Evolutionary conservation across 1,140 invertebrate genomes (phyloP), one percentile per base, ranked within the genome.

Genomic region (Mycetomoellerius zeteki): DNA sequence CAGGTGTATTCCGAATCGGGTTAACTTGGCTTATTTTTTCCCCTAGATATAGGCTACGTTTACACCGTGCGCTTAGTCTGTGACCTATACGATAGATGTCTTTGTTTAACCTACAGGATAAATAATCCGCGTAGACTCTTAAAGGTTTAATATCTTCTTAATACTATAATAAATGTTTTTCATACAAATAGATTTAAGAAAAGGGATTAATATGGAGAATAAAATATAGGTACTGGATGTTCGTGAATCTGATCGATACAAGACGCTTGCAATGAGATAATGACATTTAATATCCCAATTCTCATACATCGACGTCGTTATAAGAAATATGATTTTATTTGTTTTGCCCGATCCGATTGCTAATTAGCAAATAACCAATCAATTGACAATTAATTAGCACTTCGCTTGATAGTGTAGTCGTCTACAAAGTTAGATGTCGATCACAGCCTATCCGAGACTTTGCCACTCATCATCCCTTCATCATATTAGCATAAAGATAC

Each of bases 391-490:
- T 88, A 88, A 90, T 91, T 89, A 91, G 89, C 82, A 86, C 71
- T 75, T 86, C 73, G 69, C 88, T 89, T 84, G 81, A 24, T 87
- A 87, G n/a, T 85, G 43, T 82, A 82, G 60, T 85, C 24, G 72
- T 86, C 85, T 86, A 87, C 60, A 80, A 86, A 92, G 92, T 86
- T 91, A 94, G 89, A 93, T 87, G 76, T 93, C 90, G 91, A 88
- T 94, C 94, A 94, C 94, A 94, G 94, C 93, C 94, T 93, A 89
- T 90, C 92, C 87, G 88, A 58, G 92, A 93, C 85, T 80, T 78
- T 92, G 75, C 75, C 65, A 72, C 80, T 73, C 37, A 85, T 33
- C 65, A 71, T 78, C 67, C 43, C 60, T 65, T 72, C 24, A n/a
- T 64, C 60, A 27, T 88, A 52, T 65, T 81, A 47, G 33, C 67